Evolutionary conservation across 2,888 invertebrate genomes (phyloP).

Genomic region (Drosophila hawaiiensis): DNA sequence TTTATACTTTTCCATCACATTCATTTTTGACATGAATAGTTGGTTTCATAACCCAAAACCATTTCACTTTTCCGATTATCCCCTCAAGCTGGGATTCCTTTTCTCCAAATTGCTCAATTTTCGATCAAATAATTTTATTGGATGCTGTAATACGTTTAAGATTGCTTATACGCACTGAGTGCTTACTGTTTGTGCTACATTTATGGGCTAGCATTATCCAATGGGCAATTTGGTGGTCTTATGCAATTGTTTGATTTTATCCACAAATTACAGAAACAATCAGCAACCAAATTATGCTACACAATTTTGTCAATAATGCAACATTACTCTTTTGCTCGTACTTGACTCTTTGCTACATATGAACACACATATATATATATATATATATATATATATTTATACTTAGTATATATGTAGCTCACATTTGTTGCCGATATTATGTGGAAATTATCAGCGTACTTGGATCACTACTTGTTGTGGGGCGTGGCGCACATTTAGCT

Average conservation of each 20-base stretch:
- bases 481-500: conserved; percentile 55
- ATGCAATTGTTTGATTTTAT: conserved; percentile 48
- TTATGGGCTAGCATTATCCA: conserved; percentile 8
- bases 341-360: conserved; percentile 11
- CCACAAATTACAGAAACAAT: conserved; percentile 39
- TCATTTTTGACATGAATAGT: background rate
- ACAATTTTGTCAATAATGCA: conserved; percentile 47
- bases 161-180: conserved; percentile 22
- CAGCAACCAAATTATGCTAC: conserved; percentile 33
- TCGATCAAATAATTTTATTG: background rate
- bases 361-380: conserved; percentile 7
- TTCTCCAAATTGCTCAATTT: conserved; percentile 2
- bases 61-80: background rate
- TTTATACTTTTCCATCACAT: background rate
- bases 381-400: background rate
- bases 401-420: background rate
- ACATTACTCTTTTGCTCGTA: conserved; percentile 10
- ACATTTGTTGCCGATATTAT: conserved; percentile 18
- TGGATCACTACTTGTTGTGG: conserved; percentile 35
- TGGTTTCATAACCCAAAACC: background rate
- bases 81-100: background rate
- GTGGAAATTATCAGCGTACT: conserved; percentile 43
- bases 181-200: background rate
- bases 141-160: background rate
- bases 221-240: conserved; percentile 23